These are phyloP conservation scores for Galerucella calmariensis DNA, from an alignment of 2,888 invertebrate species.

Conservation along the genomic window DNA sequence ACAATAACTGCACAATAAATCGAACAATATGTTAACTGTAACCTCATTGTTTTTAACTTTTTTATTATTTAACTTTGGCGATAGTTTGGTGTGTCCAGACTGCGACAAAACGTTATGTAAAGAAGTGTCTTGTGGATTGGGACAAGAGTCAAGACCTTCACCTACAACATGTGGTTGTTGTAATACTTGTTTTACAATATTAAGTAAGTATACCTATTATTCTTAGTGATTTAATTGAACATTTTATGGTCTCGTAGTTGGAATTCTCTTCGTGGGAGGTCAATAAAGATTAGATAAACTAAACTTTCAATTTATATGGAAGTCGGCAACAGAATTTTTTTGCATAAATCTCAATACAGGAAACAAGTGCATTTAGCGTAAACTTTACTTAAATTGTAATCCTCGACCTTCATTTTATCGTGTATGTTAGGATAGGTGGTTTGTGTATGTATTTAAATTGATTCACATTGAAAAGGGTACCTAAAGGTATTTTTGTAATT, in stretches of 20 bases:
- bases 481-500: no score
- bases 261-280: no score
- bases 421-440: no score
- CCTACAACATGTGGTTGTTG: conserved; percentile 7
- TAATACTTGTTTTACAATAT: neutral
- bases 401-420: no score
- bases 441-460: no score
- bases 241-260: neutral
- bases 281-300: no score
- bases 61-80: neutral
- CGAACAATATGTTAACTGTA: neutral
- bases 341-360: no score
- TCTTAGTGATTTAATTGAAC: neutral
- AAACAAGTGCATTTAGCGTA: no score
- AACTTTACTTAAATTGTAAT: no score
- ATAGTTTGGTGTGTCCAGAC: neutral
- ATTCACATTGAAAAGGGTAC: no score
- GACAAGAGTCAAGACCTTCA: neutral
- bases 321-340: no score
- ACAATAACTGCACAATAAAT: neutral
- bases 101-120: neutral
- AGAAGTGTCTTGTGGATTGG: conserved; percentile 3
- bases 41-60: neutral
- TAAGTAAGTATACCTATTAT: neutral
- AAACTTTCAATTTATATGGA: no score